Base-by-base conservation (phyloP, 1,140 invertebrate genomes). In the Apis laboriosa region DNA sequence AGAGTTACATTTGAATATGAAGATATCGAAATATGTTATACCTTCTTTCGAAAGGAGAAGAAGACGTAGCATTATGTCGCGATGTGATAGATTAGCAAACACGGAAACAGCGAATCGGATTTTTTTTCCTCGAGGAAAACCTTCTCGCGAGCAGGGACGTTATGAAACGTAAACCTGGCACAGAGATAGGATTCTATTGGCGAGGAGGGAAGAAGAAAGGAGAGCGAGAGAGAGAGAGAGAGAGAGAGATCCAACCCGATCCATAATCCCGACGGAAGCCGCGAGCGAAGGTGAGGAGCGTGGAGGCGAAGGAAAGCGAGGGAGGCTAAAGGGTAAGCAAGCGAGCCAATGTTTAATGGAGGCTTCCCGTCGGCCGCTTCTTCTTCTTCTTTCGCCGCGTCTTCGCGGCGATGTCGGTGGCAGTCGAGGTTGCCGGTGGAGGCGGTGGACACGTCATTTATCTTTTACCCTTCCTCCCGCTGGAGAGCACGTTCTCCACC, bases 401-500 rank as follows among this genome's bases (percentile, higher is more conserved):
- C 90, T 89, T 90, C 86, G 89, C 86, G 86, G 74, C 79, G 77
- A 82, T 82, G 88, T 84, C 82, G 84, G 87, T 86, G 84, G 84
- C 84, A 85, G 80, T 72, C 67, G 80, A 77, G 77, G 87, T 89
- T 90, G 90, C 89, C 90, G 86, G 77, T 90, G 83, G 91, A 91
- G 88, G 90, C 91, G 88, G 89, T 92, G 92, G 92, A 93, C 93
- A 92, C 88, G 92, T 93, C 92, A 94, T 94, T 94, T 93, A 94
- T 94, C 93, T 94, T 92, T 92, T 89, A 92, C 91, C 92, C 92
- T 93, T 92, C 88, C 89, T 84, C 66, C 85, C 68, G 61, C 74
- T 85, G 85, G 81, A 80, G 76, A 34, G 34, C 81, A 75, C 61
- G 84, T 84, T 84, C 88, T 86, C 87, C 77, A 51, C 83, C 84